phyloP scores from a whole-genome alignment of 2,113 vertebrate species.

The Ciconia maguari region DNA sequence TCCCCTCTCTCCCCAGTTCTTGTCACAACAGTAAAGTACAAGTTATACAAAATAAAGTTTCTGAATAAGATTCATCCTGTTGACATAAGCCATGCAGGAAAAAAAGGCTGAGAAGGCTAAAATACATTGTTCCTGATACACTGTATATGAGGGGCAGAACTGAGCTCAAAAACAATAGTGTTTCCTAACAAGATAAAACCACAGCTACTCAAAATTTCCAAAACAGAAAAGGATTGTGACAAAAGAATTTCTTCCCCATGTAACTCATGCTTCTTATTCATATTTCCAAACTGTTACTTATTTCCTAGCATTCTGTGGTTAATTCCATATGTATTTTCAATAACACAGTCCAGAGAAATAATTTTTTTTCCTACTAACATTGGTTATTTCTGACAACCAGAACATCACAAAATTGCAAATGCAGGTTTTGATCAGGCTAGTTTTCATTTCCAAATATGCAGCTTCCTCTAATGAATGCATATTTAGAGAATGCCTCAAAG shows the following conservation, averaged over 20 bases:
- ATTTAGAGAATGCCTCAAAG: conserved; percentile 26
- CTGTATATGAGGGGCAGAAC: not conserved
- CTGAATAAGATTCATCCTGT: not conserved
- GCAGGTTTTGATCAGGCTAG: not conserved
- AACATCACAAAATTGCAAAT: conserved; percentile 5
- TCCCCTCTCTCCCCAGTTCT: not conserved
- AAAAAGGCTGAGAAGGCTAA: not conserved
- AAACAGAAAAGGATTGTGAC: not conserved
- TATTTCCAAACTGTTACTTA: conserved; percentile 32
- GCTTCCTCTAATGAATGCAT: not conserved
- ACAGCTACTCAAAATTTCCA: not conserved
- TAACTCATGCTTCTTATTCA: not conserved
- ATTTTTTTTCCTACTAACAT: not conserved
- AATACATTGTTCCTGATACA: not conserved
- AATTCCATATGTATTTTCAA: not conserved
- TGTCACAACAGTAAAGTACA: not conserved
- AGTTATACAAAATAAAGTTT: not conserved
- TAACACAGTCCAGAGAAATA: not conserved
- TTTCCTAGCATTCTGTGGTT: not conserved
- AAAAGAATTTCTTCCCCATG: not conserved
- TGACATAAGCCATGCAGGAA: not conserved
- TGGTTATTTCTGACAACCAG: not conserved
- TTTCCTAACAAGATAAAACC: not conserved
- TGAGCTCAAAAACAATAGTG: not conserved
- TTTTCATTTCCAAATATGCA: conserved; percentile 20